Conservation (phyloP, 2,888 invertebrate genomes). For the Agelastica alni region DNA sequence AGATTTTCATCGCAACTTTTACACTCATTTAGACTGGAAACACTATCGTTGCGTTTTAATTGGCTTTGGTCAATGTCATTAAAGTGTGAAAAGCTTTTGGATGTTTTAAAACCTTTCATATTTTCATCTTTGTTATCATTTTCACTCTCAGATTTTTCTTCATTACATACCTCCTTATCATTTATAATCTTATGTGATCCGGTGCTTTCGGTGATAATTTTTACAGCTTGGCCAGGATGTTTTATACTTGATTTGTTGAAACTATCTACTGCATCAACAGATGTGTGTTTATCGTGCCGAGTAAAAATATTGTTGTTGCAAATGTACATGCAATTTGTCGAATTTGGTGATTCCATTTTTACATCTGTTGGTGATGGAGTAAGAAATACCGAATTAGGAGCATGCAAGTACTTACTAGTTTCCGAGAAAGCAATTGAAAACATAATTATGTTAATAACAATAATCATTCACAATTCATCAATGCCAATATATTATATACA, state of each 20-base stretch:
- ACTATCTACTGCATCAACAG: slow-evolving; percentile 47
- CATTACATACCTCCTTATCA: slow-evolving; percentile 46
- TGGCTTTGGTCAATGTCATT: slow-evolving; percentile 38
- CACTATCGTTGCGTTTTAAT: slow-evolving; percentile 38
- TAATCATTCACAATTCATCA: too few relatives aligned
- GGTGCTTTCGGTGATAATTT: slow-evolving; percentile 64
- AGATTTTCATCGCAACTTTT: slow-evolving; percentile 58
- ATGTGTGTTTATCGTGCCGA: slow-evolving; percentile 37
- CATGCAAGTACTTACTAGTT: slow-evolving; percentile 56
- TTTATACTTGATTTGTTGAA: slow-evolving; percentile 49
- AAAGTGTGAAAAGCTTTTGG: slow-evolving; percentile 53
- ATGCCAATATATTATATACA: too few relatives aligned
- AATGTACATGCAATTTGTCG: slow-evolving; percentile 54
- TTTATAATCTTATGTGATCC: slow-evolving; percentile 55
- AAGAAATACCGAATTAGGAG: slow-evolving; percentile 48
- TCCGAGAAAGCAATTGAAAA: slow-evolving; percentile 17
- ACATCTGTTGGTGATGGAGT: slow-evolving; percentile 61
- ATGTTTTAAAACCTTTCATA: slow-evolving; percentile 47
- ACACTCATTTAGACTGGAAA: slow-evolving; percentile 59
- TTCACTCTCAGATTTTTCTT: slow-evolving; percentile 27
- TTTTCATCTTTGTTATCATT: background rate
- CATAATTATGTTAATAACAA: background rate
- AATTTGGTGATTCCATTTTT: slow-evolving; percentile 60
- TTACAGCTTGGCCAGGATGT: slow-evolving; percentile 75
- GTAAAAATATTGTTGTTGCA: slow-evolving; percentile 55